phyloP scores from a whole-genome alignment of 2,113 vertebrate species.

The Acinonyx jubatus region DNA sequence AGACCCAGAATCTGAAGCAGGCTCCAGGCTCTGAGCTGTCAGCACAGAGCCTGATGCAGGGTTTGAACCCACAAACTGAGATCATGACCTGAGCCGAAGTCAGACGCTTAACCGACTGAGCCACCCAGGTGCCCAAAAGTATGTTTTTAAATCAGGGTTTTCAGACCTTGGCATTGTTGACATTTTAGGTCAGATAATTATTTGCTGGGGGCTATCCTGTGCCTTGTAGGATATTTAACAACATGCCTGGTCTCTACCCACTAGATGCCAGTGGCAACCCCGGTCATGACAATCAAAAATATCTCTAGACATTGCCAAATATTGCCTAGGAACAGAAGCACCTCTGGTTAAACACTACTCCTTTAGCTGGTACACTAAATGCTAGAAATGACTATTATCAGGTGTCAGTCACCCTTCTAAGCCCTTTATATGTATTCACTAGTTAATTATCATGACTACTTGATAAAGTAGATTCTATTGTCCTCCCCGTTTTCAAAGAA shows the following conservation, averaged over 20 bases:
- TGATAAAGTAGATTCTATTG: not conserved
- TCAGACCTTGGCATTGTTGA: not conserved
- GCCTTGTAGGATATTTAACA: not conserved
- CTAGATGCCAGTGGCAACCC: not conserved
- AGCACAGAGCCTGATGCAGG: too few species aligned
- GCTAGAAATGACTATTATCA: not conserved
- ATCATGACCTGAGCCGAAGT: too few species aligned
- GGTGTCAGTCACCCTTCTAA: not conserved
- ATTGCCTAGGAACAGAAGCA: not conserved
- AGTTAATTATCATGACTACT: not conserved
- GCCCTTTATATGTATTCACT: not conserved
- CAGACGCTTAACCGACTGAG: too few species aligned
- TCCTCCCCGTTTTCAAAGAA: not conserved
- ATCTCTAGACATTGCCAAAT: not conserved
- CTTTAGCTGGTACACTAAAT: not conserved
- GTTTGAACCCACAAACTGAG: too few species aligned
- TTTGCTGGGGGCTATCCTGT: not conserved
- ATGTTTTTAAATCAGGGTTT: not conserved
- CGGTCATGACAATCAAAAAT: not conserved
- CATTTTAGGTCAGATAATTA: not conserved
- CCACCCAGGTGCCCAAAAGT: not conserved
- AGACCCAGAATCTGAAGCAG: too few species aligned
- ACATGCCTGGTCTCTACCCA: not conserved
- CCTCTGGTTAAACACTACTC: not conserved
- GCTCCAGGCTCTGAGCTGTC: too few species aligned